Conservation (phyloP, 1,140 invertebrate species). For the Spodoptera frugiperda region DNA sequence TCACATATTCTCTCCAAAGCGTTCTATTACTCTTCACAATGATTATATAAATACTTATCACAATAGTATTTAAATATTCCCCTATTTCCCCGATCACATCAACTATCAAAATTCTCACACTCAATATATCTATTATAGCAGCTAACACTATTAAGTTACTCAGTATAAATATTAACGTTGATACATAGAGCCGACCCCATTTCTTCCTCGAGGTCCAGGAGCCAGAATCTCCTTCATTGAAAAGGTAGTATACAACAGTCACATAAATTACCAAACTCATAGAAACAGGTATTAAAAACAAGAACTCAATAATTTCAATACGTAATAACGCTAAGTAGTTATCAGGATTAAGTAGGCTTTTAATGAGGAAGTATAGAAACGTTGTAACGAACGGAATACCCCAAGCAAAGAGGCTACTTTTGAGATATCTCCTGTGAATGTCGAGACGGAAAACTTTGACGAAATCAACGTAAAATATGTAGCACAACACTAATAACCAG, state of each 20-base stretch:
- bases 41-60: neutral
- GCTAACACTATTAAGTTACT: neutral
- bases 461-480: neutral
- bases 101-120: neutral
- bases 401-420: constrained; percentile 6
- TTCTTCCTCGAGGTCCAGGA: neutral
- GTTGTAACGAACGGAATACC: neutral
- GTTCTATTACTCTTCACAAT: neutral
- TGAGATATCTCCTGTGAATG: neutral
- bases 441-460: neutral
- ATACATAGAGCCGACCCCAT: neutral
- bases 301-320: neutral
- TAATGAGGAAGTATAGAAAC: neutral
- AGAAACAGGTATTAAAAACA: constrained; percentile 1
- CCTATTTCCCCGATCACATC: neutral
- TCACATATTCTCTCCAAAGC: neutral
- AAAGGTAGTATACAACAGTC: neutral
- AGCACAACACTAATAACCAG: constrained; percentile 6
- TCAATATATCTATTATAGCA: neutral
- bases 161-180: neutral
- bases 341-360: neutral
- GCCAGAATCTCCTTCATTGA: neutral
- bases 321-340: neutral
- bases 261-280: neutral
- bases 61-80: neutral